Percentiles rank a stretch among this genome's conserved stretches.
phyloP scores from a whole-genome alignment of 2,888 invertebrate species.

The Bruchidius siliquastri region DNA sequence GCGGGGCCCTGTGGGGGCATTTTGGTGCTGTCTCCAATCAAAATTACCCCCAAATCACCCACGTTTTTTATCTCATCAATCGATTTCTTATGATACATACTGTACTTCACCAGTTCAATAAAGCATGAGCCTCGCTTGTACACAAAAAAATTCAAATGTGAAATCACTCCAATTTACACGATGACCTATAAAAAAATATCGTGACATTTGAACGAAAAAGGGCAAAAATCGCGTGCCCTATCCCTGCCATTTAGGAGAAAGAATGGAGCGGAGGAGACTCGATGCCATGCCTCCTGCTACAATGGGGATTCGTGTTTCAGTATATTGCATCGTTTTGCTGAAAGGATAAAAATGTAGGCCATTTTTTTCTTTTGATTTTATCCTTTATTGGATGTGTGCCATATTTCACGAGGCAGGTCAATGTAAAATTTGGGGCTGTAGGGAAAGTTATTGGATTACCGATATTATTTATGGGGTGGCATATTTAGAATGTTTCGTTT shows the following conservation, averaged over 20 bases:
- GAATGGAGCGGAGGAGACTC: not conserved
- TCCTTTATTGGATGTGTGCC: not conserved
- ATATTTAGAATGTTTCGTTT: not conserved
- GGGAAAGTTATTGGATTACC: not conserved
- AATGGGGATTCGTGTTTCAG: not conserved
- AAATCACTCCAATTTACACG: not conserved
- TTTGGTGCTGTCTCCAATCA: too few relatives aligned
- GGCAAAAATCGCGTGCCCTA: not conserved
- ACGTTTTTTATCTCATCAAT: too few relatives aligned
- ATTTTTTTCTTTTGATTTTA: not conserved
- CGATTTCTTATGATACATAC: too few relatives aligned
- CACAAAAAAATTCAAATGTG: not conserved
- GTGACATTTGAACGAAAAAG: not conserved
- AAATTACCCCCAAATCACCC: too few relatives aligned
- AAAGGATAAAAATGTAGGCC: not conserved
- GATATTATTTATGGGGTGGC: not conserved
- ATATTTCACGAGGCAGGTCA: not conserved
- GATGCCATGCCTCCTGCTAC: not conserved
- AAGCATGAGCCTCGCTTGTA: not conserved
- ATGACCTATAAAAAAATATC: not conserved
- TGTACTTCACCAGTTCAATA: too few relatives aligned
- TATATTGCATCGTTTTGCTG: not conserved
- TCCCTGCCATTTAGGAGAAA: not conserved
- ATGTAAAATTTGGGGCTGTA: not conserved
- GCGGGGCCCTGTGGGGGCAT: too few relatives aligned